Conservation (phyloP, 1,140 invertebrate genomes). For the Drosophila miranda region DNA sequence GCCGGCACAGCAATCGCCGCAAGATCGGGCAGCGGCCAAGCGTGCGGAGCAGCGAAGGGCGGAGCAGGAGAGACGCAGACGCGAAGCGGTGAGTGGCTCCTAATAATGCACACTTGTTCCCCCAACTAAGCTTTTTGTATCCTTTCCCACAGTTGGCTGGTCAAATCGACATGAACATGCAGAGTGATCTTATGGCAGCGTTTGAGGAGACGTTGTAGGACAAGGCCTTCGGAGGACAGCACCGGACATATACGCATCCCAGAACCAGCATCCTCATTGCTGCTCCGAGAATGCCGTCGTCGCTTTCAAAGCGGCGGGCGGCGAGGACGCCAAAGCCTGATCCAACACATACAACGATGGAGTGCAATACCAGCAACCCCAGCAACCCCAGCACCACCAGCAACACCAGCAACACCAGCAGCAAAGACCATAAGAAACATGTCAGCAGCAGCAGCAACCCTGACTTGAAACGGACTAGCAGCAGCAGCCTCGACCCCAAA, state of each 20-base stretch:
- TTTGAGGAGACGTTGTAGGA: constrained; percentile 96
- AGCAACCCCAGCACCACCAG: neutral
- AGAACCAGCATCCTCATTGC: too few species aligned
- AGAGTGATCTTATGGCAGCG: constrained; percentile 98
- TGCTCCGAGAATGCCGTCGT: too few species aligned
- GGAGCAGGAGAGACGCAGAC: constrained; percentile 93
- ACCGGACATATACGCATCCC: too few species aligned
- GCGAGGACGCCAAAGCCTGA: neutral
- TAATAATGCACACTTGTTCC: too few species aligned
- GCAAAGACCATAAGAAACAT: neutral
- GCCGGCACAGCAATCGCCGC: constrained; percentile 85
- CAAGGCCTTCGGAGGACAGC: constrained; percentile 48
- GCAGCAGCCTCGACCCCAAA: too few species aligned
- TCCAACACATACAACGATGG: neutral
- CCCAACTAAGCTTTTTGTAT: too few species aligned
- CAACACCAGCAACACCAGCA: constrained; percentile 13
- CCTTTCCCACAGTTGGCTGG: constrained; percentile 90
- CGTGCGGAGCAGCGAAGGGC: constrained; percentile 90
- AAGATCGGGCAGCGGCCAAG: constrained; percentile 88
- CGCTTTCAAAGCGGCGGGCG: constrained; percentile 17
- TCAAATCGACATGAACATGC: constrained; percentile 98
- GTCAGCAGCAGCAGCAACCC: too few species aligned
- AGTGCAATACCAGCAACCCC: constrained; percentile 1
- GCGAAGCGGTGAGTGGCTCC: constrained; percentile 91
- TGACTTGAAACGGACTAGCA: too few species aligned